These are phyloP conservation scores for Pachypanchax playfairii DNA, from an alignment of 2,113 vertebrate genomes.

Conservation along the genomic window DNA sequence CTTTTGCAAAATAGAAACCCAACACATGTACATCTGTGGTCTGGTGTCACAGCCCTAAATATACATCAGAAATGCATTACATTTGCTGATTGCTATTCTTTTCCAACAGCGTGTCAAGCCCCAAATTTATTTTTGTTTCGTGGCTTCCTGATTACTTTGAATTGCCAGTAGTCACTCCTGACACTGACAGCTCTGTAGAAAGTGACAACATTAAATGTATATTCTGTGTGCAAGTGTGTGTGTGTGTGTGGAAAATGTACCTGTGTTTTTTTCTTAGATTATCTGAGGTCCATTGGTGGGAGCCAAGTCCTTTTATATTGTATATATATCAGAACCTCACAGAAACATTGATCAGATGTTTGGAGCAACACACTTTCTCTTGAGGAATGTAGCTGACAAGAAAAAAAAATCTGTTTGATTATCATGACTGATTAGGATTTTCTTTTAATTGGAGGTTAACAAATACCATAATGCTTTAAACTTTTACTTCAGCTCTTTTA, in stretches of 20 bases:
- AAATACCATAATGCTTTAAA: conserved; percentile 1
- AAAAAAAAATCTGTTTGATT: conserved; percentile 39
- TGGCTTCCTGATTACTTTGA: conserved; percentile 88
- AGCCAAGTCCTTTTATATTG: conserved; percentile 57
- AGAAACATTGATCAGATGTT: conserved; percentile 63
- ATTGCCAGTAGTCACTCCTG: conserved; percentile 84
- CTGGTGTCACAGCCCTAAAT: conserved; percentile 94
- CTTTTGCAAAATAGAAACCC: conserved; percentile 96
- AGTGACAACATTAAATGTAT: conserved; percentile 77
- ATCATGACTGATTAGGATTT: not conserved
- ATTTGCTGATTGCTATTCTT: conserved; percentile 94
- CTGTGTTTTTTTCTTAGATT: conserved; percentile 69
- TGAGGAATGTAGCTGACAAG: conserved; percentile 55
- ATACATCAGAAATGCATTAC: conserved; percentile 99
- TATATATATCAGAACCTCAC: conserved; percentile 59
- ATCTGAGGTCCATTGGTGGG: conserved; percentile 54
- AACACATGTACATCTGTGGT: conserved; percentile 99
- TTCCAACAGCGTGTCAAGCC: conserved; percentile 88
- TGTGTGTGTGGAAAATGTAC: conserved; percentile 47
- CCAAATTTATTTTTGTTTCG: conserved; percentile 86
- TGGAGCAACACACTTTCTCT: conserved; percentile 36
- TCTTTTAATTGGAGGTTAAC: conserved; percentile 13
- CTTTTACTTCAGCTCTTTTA: conserved; percentile 3
- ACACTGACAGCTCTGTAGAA: conserved; percentile 81
- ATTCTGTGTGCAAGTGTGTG: conserved; percentile 42